These are phyloP conservation scores for Polypedilum pembai DNA, from an alignment of 1,140 invertebrate species.

Conservation along the genomic window DNA sequence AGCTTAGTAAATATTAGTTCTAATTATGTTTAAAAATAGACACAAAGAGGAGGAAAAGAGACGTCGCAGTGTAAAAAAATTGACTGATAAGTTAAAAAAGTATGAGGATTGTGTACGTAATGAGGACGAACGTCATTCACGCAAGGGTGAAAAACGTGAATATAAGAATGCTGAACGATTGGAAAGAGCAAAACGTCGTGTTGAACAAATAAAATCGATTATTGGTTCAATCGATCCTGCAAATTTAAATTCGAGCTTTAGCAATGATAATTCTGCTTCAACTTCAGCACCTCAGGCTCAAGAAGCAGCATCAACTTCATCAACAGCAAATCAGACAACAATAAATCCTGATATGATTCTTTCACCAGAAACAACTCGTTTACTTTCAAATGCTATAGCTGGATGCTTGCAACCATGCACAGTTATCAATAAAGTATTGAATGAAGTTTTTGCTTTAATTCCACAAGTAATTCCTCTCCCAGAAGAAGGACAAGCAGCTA, in stretches of 20 bases:
- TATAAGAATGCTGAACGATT: not conserved
- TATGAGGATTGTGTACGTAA: not conserved
- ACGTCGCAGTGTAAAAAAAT: not conserved
- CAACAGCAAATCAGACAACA: not conserved
- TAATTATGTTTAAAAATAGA: not conserved
- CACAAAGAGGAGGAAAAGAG: not conserved
- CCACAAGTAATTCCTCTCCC: not conserved
- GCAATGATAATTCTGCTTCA: not conserved
- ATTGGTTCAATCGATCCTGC: not conserved
- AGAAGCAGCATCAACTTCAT: not conserved
- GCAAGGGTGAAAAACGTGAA: not conserved
- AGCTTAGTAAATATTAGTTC: not conserved
- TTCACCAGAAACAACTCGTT: not conserved
- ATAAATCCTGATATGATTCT: not conserved
- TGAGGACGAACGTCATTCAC: not conserved
- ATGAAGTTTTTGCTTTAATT: not conserved
- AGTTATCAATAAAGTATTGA: not conserved
- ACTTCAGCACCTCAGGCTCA: not conserved
- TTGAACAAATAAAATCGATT: not conserved
- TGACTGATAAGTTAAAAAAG: not conserved
- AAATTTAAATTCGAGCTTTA: not conserved
- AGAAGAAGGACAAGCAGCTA: not conserved
- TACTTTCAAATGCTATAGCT: not conserved
- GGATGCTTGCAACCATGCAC: conserved; percentile 3
- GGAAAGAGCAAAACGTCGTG: not conserved